Conservation (phyloP, 2,888 invertebrate species). For the Drosophila nr. medialis region DNA sequence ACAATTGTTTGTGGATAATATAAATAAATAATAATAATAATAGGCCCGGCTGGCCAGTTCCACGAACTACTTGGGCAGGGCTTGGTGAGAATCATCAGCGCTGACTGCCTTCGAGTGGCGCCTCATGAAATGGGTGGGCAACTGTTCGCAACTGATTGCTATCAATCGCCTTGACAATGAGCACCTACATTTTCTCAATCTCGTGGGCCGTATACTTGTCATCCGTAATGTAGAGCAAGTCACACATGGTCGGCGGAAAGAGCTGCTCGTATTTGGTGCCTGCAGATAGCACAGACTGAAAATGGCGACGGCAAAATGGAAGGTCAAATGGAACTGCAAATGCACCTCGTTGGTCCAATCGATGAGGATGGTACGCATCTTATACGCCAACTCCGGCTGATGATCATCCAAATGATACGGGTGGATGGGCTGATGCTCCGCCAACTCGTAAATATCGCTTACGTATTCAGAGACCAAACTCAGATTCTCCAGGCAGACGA, state of each 20-base stretch:
- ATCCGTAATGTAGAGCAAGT: slow-evolving; percentile 96
- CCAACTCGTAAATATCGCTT: slow-evolving; percentile 95
- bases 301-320: slow-evolving; percentile 94
- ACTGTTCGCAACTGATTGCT: slow-evolving; percentile 93
- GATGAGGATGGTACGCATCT: slow-evolving; percentile 95
- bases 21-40: neutral
- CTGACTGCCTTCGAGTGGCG: slow-evolving; percentile 89
- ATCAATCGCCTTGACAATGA: slow-evolving; percentile 90
- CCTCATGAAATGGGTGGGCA: slow-evolving; percentile 95
- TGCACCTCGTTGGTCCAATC: slow-evolving; percentile 98
- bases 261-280: slow-evolving; percentile 97
- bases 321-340: slow-evolving; percentile 93
- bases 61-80: slow-evolving; percentile 95
- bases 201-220: slow-evolving; percentile 92
- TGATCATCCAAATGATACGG: slow-evolving; percentile 88
- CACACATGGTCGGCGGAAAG: slow-evolving; percentile 92
- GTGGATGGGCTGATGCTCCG: slow-evolving; percentile 88
- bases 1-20: neutral
- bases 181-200: slow-evolving; percentile 92
- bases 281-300: slow-evolving; percentile 92
- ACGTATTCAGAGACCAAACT: slow-evolving; percentile 94
- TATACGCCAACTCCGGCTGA: slow-evolving; percentile 89
- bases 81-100: slow-evolving; percentile 88
- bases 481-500: slow-evolving; percentile 87
- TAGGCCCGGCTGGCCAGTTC: slow-evolving; percentile 92